Evolutionary conservation across 64 coral and sea anemone species (phyloP).

Genomic region (Actinia tenebrosa): DNA sequence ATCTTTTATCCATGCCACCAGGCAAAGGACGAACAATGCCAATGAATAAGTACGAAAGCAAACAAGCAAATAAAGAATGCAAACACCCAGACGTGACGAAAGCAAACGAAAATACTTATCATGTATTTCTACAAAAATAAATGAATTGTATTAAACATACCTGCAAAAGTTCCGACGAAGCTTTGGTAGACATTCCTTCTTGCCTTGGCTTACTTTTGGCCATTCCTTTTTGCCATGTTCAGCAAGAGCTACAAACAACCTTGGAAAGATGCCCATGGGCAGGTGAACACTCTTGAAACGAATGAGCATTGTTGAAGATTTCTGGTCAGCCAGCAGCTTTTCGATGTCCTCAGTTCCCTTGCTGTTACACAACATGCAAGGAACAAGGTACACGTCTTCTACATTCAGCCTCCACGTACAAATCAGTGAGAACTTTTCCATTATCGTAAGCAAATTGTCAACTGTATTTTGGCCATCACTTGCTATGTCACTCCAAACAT

Average conservation of each 20-base stretch:
- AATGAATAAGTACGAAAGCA: too few species aligned
- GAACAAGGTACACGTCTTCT: constrained; percentile 32
- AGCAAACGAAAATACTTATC: neutral
- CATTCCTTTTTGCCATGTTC: neutral
- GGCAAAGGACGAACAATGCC: too few species aligned
- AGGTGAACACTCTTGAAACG: neutral
- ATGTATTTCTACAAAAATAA: neutral
- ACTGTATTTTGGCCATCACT: neutral
- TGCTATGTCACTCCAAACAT: constrained; percentile 33
- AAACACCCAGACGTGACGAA: neutral
- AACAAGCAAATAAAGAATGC: too few species aligned
- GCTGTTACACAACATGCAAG: constrained; percentile 37
- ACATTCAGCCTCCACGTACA: constrained; percentile 17
- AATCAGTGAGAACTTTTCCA: constrained; percentile 65
- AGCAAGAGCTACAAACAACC: neutral
- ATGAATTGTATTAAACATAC: neutral
- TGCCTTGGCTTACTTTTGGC: neutral
- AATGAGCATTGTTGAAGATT: neutral
- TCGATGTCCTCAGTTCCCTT: neutral
- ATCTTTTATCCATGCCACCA: too few species aligned
- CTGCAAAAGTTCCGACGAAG: neutral
- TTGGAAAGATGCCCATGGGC: neutral
- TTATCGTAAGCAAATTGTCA: constrained; percentile 21
- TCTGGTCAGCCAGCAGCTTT: neutral
- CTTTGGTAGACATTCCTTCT: neutral